Conservation (phyloP, 2,888 invertebrate species). For the Cinara cedri region DNA sequence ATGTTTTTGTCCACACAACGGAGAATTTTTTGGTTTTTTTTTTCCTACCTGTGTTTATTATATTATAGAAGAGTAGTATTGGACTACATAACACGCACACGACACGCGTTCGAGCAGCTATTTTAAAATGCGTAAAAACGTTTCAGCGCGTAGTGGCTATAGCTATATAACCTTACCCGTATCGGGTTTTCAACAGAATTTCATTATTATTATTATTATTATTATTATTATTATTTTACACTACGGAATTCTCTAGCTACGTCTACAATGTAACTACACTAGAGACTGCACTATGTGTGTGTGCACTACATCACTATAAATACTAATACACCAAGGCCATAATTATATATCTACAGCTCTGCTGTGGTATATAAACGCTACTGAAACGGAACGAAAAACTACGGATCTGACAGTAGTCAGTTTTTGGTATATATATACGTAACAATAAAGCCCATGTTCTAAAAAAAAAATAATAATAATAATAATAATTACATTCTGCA, state of each 20-base stretch:
- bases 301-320: background rate
- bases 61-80: background rate
- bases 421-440: conserved; percentile 12
- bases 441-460: conserved; percentile 36
- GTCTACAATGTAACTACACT: conserved; percentile 15
- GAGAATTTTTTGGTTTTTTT: background rate
- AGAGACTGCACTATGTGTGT: conserved; percentile 1
- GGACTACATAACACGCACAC: background rate
- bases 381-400: conserved; percentile 53
- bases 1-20: background rate
- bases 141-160: background rate
- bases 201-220: conserved; percentile 4
- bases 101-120: background rate
- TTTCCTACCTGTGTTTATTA: background rate
- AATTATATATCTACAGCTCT: conserved; percentile 41
- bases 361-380: conserved; percentile 15
- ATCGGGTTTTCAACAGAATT: conserved; percentile 5
- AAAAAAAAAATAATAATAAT: conserved; percentile 24
- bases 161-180: background rate
- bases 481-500: conserved; percentile 26
- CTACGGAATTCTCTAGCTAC: background rate
- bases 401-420: conserved; percentile 7
- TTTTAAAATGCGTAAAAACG: conserved; percentile 29
- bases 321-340: conserved; percentile 37
- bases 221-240: background rate